Evolutionary conservation across 2,797 vertebrate species (phyloP).

Genomic region (Pangasius krempfi): DNA sequence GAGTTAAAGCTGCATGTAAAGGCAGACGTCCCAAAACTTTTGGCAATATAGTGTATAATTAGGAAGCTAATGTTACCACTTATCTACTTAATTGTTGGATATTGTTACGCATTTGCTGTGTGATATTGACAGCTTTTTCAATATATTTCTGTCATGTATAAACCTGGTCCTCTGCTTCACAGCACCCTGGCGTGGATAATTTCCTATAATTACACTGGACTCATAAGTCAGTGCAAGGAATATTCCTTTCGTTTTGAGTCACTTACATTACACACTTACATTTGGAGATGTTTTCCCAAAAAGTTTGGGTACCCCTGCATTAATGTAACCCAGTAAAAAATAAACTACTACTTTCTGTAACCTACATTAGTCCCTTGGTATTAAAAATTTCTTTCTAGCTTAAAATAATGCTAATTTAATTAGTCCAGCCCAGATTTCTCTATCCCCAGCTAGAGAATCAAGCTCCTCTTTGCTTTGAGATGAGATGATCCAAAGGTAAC

Average conservation of each 20-base stretch:
- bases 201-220: not conserved
- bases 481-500: no score
- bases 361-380: no score
- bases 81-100: not conserved
- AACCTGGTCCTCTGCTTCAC: not conserved
- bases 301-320: no score
- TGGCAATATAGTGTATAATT: not conserved
- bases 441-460: not conserved
- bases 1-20: no score
- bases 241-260: not conserved
- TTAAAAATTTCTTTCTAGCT: no score
- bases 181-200: not conserved
- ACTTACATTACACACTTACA: not conserved
- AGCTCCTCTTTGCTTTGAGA: not conserved
- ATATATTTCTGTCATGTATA: not conserved
- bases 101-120: no score
- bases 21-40: no score
- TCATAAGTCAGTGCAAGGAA: not conserved
- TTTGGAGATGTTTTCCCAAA: no score
- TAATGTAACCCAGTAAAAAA: no score
- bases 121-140: no score
- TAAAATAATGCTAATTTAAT: no score
- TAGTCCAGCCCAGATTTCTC: not conserved
- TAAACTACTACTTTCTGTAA: no score
- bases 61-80: not conserved